These are phyloP conservation scores for Cheiracanthium punctorium DNA, from an alignment of 2,888 invertebrate species.

Conservation along the genomic window DNA sequence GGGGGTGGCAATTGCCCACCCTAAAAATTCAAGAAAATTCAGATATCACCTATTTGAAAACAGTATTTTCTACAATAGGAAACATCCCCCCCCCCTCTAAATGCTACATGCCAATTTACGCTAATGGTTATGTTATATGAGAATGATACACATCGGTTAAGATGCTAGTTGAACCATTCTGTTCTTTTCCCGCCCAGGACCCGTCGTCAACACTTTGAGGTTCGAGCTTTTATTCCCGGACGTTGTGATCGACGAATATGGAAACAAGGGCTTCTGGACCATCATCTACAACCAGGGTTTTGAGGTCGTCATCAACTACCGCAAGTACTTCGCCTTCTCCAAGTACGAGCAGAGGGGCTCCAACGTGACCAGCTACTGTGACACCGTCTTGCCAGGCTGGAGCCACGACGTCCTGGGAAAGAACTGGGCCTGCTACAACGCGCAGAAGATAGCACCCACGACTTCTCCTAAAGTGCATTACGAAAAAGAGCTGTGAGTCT, in stretches of 20 bases:
- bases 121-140: too few species aligned
- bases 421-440: conserved; percentile 78
- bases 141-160: too few species aligned
- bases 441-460: conserved; percentile 72
- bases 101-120: too few species aligned
- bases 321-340: conserved; percentile 78
- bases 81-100: too few species aligned
- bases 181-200: conserved; percentile 26
- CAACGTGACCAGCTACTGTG: conserved; percentile 76
- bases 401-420: conserved; percentile 76
- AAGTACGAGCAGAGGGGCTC: conserved; percentile 73
- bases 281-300: conserved; percentile 79
- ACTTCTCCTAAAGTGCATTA: conserved; percentile 37
- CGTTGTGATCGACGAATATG: conserved; percentile 77
- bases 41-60: too few species aligned
- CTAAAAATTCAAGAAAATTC: too few species aligned
- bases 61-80: too few species aligned
- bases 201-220: conserved; percentile 50
- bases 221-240: conserved; percentile 77
- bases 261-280: conserved; percentile 78
- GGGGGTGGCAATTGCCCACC: too few species aligned
- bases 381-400: conserved; percentile 77
- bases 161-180: too few species aligned
- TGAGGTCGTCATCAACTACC: conserved; percentile 77
- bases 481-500: conserved; percentile 10